These are phyloP conservation scores for Chrysotoxum bicinctum DNA, from an alignment of 2,888 invertebrate species.

Conservation along the genomic window DNA sequence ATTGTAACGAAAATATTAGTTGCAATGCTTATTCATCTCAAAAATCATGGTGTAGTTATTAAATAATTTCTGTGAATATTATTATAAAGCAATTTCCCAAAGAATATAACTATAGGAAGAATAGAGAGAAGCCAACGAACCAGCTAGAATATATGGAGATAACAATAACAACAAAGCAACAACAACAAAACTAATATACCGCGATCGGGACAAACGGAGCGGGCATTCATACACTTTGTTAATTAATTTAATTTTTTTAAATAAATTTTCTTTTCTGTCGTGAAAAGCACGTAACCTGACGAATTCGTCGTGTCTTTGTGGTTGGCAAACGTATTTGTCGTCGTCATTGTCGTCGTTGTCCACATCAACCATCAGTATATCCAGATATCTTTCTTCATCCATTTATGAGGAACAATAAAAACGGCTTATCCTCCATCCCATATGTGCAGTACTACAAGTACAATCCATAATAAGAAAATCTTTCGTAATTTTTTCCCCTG, in stretches of 20 bases:
- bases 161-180: conserved; percentile 45
- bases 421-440: conserved; percentile 43
- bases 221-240: conserved; percentile 45
- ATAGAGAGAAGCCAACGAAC: conserved; percentile 52
- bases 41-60: neutral
- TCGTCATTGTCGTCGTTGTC: neutral
- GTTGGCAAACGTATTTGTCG: neutral
- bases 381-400: conserved; percentile 40
- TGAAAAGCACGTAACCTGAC: conserved; percentile 62
- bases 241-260: conserved; percentile 62
- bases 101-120: conserved; percentile 14
- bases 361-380: conserved; percentile 18
- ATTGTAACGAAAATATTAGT: neutral
- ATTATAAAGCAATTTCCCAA: conserved; percentile 38
- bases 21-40: no score
- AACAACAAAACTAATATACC: conserved; percentile 19
- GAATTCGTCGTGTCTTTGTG: conserved; percentile 8
- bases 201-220: neutral
- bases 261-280: conserved; percentile 24
- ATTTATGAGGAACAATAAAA: conserved; percentile 64
- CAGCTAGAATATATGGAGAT: conserved; percentile 7
- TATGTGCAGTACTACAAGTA: conserved; percentile 35
- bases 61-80: conserved; percentile 25
- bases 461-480: conserved; percentile 59
- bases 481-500: conserved; percentile 30